Conservation (phyloP, 1,140 invertebrate genomes). For the Lasioglossum albipes region DNA sequence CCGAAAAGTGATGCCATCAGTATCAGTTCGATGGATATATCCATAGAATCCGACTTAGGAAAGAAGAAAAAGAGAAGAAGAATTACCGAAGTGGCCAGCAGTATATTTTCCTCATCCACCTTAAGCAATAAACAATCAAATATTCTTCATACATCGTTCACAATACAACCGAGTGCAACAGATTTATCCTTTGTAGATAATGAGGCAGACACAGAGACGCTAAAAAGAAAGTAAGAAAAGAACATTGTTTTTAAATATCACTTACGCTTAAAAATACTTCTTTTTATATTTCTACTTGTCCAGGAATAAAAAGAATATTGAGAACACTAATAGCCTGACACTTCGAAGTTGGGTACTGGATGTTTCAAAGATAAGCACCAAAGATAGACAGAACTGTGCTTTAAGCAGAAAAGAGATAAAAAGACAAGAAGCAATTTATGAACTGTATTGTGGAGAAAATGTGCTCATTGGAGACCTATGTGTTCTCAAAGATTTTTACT, state of each 20-base stretch:
- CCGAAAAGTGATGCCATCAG: constrained; percentile 75
- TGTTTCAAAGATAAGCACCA: constrained; percentile 60
- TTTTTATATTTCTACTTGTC: constrained; percentile 6
- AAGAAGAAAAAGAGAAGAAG: constrained; percentile 75
- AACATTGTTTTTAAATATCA: neutral
- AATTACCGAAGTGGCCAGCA: constrained; percentile 75
- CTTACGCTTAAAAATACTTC: neutral
- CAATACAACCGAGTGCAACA: constrained; percentile 56
- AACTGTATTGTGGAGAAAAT: constrained; percentile 81
- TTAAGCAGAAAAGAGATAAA: constrained; percentile 69
- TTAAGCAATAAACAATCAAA: constrained; percentile 61
- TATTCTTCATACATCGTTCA: constrained; percentile 70
- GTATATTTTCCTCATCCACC: constrained; percentile 68
- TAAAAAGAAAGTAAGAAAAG: constrained; percentile 60
- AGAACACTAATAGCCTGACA: constrained; percentile 63
- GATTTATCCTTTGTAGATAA: constrained; percentile 68
- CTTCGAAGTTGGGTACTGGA: constrained; percentile 73
- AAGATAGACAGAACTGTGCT: constrained; percentile 47
- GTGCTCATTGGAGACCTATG: constrained; percentile 80
- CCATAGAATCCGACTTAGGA: constrained; percentile 67
- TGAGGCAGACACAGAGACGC: constrained; percentile 55
- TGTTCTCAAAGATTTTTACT: constrained; percentile 79
- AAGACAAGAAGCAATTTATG: constrained; percentile 80
- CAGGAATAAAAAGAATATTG: constrained; percentile 45
- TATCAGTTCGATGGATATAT: constrained; percentile 74